Percentiles rank a stretch among this genome's conserved stretches.
phyloP scores from a whole-genome alignment of 2,113 vertebrate genomes.

The Archilochus colubris region DNA sequence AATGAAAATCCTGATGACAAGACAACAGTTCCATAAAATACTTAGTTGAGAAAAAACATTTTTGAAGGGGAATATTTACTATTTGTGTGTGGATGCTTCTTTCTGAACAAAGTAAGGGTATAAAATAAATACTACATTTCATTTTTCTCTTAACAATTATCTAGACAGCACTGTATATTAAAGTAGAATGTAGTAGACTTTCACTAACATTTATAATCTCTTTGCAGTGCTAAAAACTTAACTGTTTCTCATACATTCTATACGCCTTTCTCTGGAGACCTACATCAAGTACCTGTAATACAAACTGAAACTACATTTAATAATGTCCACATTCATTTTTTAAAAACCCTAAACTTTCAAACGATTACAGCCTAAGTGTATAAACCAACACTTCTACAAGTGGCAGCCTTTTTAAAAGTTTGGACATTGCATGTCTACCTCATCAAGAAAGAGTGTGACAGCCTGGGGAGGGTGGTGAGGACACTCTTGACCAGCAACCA shows the following conservation, averaged over 20 bases:
- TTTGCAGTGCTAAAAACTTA: not conserved
- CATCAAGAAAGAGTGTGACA: not conserved
- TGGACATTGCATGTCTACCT: not conserved
- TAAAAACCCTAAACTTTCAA: slow-evolving; percentile 16
- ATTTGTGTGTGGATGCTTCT: not conserved
- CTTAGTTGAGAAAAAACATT: not conserved
- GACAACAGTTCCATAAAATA: not conserved
- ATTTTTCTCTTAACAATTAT: not conserved
- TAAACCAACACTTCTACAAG: not conserved
- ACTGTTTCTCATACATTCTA: not conserved
- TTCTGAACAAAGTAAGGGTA: not conserved
- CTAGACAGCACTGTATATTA: not conserved
- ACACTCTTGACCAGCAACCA: not conserved
- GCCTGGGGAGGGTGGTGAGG: not conserved
- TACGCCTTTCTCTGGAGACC: not conserved
- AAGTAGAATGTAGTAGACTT: not conserved
- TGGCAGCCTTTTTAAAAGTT: not conserved
- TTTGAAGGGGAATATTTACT: not conserved
- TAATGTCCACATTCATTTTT: not conserved
- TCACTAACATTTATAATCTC: slow-evolving; percentile 19
- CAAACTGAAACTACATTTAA: slow-evolving; percentile 11
- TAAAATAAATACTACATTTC: not conserved
- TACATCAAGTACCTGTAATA: not conserved
- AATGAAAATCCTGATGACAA: not conserved
- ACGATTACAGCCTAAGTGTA: not conserved